These are phyloP conservation scores for Selenia dentaria DNA, from an alignment of 2,888 invertebrate genomes.

Conservation along the genomic window DNA sequence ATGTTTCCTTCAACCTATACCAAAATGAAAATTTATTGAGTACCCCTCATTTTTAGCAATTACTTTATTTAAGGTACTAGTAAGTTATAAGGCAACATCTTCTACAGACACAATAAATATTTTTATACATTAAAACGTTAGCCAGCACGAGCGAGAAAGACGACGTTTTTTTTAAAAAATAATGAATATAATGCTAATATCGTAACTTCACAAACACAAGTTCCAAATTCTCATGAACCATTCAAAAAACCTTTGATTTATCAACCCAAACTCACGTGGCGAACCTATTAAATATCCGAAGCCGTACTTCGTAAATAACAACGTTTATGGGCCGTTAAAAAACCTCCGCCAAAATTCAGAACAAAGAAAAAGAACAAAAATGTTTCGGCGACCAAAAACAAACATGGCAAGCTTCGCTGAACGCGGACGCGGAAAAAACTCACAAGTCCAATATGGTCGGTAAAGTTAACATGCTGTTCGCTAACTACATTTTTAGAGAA, in stretches of 20 bases:
- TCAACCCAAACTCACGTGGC: constrained; percentile 20
- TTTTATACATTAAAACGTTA: too few species aligned
- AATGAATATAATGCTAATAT: too few species aligned
- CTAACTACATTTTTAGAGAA: constrained; percentile 13
- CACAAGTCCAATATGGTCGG: constrained; percentile 6
- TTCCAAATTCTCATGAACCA: too few species aligned
- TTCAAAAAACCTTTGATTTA: constrained; percentile 27
- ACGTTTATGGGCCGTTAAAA: constrained; percentile 34
- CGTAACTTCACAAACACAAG: too few species aligned
- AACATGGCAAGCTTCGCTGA: constrained; percentile 9
- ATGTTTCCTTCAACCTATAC: too few species aligned
- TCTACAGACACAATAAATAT: too few species aligned
- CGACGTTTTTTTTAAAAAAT: too few species aligned
- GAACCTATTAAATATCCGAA: constrained; percentile 29
- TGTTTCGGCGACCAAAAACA: constrained; percentile 30
- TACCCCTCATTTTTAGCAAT: too few species aligned
- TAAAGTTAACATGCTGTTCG: constrained; percentile 13
- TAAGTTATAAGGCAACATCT: too few species aligned
- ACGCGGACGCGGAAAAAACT: constrained; percentile 16
- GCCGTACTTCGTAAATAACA: constrained; percentile 26
- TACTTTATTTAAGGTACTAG: too few species aligned
- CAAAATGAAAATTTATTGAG: too few species aligned
- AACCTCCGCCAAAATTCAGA: constrained; percentile 30
- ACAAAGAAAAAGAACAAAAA: constrained; percentile 32
- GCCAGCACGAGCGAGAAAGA: too few species aligned